Evolutionary conservation across 1,140 invertebrate genomes (phyloP).

Genomic region (Zaprionus ghesquierei): DNA sequence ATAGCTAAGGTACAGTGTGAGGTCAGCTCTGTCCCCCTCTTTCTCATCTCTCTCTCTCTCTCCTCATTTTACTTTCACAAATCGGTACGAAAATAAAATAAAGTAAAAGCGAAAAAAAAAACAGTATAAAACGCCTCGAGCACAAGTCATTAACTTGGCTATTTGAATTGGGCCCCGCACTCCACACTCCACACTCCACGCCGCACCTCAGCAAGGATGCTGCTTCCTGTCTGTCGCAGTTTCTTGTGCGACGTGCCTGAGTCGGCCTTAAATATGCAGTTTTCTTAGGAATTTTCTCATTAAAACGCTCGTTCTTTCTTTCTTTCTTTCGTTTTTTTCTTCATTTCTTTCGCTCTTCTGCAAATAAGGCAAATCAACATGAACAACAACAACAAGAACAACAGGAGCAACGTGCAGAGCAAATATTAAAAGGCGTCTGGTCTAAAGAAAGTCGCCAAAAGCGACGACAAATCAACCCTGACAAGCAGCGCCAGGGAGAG

Average conservation of each 20-base stretch:
- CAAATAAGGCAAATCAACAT: conserved; percentile 64
- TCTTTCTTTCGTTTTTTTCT: conserved; percentile 9
- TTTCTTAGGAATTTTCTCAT: conserved; percentile 79
- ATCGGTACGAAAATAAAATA: conserved; percentile 46
- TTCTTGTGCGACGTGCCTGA: conserved; percentile 15
- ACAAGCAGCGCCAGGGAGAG: neutral
- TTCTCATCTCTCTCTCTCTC: neutral
- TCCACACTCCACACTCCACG: neutral
- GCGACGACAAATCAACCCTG: conserved; percentile 52
- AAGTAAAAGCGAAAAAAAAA: conserved; percentile 9
- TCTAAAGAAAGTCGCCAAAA: conserved; percentile 51
- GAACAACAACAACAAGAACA: conserved; percentile 9
- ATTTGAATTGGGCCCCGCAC: conserved; percentile 64
- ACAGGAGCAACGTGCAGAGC: conserved; percentile 19
- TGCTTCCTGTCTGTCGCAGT: conserved; percentile 62
- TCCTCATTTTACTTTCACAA: conserved; percentile 60
- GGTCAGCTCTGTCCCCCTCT: too few relatives aligned
- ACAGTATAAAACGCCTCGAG: conserved; percentile 56
- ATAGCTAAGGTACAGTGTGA: too few relatives aligned
- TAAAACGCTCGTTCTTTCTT: conserved; percentile 58
- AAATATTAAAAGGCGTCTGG: conserved; percentile 78
- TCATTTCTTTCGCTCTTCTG: conserved; percentile 4
- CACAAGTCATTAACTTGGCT: conserved; percentile 78
- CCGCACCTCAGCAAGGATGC: conserved; percentile 39
- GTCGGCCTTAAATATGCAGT: conserved; percentile 71